phyloP scores from a whole-genome alignment of 2,797 vertebrate genomes.

The Eidolon dupreanum region DNA sequence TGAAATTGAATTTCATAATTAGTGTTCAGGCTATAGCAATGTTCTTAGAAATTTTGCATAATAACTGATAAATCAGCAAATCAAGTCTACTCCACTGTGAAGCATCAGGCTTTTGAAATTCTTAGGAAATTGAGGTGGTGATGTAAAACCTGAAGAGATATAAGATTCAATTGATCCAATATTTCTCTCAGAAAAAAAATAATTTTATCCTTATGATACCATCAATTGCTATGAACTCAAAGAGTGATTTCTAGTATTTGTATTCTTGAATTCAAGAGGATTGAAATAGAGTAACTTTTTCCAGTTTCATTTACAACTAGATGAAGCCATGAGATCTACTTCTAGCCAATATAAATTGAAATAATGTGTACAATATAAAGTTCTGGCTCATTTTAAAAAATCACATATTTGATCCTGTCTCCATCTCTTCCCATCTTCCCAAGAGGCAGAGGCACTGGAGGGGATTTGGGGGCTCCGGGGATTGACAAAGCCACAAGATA shows the following conservation, averaged over 20 bases:
- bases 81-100: slow-evolving; percentile 50
- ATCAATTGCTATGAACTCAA: not conserved
- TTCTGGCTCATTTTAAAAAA: not conserved
- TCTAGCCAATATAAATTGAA: not conserved
- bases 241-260: not conserved
- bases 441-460: not conserved
- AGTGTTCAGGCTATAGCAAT: slow-evolving; percentile 53
- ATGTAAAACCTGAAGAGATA: slow-evolving; percentile 31
- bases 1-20: slow-evolving; percentile 69
- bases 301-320: not conserved
- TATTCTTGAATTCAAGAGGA: not conserved
- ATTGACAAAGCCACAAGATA: not conserved
- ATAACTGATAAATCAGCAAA: slow-evolving; percentile 69
- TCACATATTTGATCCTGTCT: not conserved
- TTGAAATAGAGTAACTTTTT: not conserved
- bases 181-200: not conserved
- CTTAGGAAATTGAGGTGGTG: slow-evolving; percentile 14
- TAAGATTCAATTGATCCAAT: not conserved
- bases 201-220: not conserved
- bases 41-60: slow-evolving; percentile 65
- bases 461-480: not conserved
- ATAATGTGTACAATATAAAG: not conserved
- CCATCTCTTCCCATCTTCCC: not conserved
- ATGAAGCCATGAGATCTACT: not conserved
- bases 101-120: slow-evolving; percentile 66